phyloP scores from a whole-genome alignment of 2,888 invertebrate species.

The Drosophila kambysellisi region DNA sequence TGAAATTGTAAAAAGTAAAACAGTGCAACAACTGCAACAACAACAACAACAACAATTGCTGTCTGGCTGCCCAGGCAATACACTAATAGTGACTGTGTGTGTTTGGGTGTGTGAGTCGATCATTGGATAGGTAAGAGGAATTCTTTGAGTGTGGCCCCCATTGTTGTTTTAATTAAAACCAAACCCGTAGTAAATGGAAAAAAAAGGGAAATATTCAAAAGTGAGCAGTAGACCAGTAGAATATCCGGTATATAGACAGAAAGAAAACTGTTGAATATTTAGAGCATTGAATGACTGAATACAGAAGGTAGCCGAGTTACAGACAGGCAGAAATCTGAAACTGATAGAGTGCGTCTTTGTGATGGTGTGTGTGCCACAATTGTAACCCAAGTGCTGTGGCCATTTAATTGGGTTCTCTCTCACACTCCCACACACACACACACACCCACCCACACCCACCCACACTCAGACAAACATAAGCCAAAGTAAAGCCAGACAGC shows the following conservation, averaged over 20 bases:
- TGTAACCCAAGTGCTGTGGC: constrained; percentile 59
- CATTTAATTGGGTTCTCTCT: constrained; percentile 23
- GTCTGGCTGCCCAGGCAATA: constrained; percentile 32
- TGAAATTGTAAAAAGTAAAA: constrained; percentile 76
- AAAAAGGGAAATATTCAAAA: constrained; percentile 39
- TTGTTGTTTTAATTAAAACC: constrained; percentile 80
- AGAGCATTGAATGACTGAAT: constrained; percentile 59
- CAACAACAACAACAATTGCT: constrained; percentile 31
- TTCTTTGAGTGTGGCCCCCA: constrained; percentile 45
- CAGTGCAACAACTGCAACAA: constrained; percentile 37
- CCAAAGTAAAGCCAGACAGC: not conserved
- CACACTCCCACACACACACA: not conserved
- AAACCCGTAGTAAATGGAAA: constrained; percentile 53
- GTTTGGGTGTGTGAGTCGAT: constrained; percentile 25
- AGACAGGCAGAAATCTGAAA: constrained; percentile 52
- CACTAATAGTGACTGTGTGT: constrained; percentile 36
- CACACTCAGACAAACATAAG: not conserved
- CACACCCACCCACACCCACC: not conserved
- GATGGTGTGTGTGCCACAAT: constrained; percentile 30
- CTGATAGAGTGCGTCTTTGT: constrained; percentile 18
- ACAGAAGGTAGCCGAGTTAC: constrained; percentile 15
- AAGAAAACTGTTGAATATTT: constrained; percentile 71
- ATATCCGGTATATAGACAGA: constrained; percentile 15
- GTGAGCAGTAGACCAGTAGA: constrained; percentile 44
- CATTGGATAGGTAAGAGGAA: constrained; percentile 29